phyloP scores from a whole-genome alignment of 2,888 invertebrate species.

The Mesorhabditis spiculigera region DNA sequence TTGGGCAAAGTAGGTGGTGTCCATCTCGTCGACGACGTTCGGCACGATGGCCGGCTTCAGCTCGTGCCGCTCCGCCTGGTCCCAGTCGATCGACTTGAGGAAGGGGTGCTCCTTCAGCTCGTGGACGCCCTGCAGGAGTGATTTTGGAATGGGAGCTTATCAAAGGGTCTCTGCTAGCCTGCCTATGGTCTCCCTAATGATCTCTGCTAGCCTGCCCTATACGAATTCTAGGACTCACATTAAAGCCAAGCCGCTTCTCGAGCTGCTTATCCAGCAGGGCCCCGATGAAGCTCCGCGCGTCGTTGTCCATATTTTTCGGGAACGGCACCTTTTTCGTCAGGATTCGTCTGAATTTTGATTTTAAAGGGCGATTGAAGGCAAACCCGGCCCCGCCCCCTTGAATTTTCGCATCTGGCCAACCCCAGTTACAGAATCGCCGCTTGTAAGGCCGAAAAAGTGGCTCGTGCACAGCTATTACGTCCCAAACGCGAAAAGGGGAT shows the following conservation, averaged over 20 bases:
- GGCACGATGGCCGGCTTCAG: slow-evolving; percentile 86
- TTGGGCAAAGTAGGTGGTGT: slow-evolving; percentile 91
- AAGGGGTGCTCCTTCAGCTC: slow-evolving; percentile 26
- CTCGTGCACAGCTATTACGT: no score
- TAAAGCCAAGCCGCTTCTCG: slow-evolving; percentile 78
- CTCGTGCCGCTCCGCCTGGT: slow-evolving; percentile 73
- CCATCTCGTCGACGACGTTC: slow-evolving; percentile 72
- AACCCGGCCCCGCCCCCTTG: no score
- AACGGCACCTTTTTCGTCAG: slow-evolving; percentile 83
- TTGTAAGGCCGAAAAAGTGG: no score
- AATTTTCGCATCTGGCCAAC: no score
- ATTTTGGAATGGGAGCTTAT: no score
- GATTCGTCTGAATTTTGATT: slow-evolving; percentile 69
- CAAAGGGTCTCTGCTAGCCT: no score
- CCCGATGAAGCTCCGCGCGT: slow-evolving; percentile 75
- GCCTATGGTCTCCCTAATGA: no score
- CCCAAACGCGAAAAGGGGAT: no score
- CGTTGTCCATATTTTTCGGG: slow-evolving; percentile 73
- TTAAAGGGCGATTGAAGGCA: neutral
- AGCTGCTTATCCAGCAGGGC: slow-evolving; percentile 86
- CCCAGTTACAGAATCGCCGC: no score
- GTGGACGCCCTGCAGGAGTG: neutral
- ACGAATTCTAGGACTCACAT: slow-evolving; percentile 76
- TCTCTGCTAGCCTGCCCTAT: no score
- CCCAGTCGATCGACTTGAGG: slow-evolving; percentile 75